Percentiles rank a stretch among this genome's conserved stretches.
phyloP scores from a whole-genome alignment of 2,888 invertebrate species.

The Rhaphigaster nebulosa region DNA sequence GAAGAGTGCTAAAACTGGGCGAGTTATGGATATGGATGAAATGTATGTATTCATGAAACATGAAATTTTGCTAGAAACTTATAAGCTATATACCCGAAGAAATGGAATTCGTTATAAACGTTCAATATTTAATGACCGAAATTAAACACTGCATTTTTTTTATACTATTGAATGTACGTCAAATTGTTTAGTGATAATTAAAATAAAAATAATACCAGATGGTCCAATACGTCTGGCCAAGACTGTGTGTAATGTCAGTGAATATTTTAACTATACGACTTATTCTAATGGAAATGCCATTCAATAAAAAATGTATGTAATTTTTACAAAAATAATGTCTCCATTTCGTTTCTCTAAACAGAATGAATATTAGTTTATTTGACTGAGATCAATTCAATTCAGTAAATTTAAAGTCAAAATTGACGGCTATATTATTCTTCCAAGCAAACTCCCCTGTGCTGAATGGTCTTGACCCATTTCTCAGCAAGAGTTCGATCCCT shows the following conservation, averaged over 20 bases:
- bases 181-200: neutral
- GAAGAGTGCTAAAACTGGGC: too few species aligned
- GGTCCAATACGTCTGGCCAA: neutral
- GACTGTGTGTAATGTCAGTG: neutral
- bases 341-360: neutral
- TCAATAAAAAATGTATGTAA: neutral
- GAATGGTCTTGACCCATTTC: slow-evolving; percentile 26
- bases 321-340: neutral
- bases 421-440: neutral
- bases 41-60: too few species aligned
- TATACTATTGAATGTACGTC: neutral
- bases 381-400: neutral
- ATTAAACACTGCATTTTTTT: too few species aligned
- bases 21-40: too few species aligned
- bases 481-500: slow-evolving; percentile 12
- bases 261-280: neutral
- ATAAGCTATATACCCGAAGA: too few species aligned
- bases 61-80: too few species aligned
- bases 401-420: neutral
- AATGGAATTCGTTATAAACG: too few species aligned
- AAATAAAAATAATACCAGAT: neutral
- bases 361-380: neutral
- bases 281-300: too few species aligned
- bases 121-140: too few species aligned
- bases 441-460: neutral